A percentile compares a stretch with the other conserved stretches of the same genome.
Conservation (phyloP, 2,888 invertebrate genomes). For the Callimorpha dominula region DNA sequence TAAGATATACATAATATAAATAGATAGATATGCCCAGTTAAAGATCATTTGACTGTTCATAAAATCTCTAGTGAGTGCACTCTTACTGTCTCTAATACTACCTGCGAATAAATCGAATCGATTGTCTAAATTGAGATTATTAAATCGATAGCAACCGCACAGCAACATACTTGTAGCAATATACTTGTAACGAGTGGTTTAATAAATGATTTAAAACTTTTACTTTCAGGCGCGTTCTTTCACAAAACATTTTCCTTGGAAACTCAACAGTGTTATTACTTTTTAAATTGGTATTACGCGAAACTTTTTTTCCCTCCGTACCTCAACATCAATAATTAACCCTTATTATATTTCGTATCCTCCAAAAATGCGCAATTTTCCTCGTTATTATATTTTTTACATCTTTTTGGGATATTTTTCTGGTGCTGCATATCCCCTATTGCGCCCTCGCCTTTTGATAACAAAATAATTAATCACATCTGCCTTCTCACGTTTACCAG, state of each 20-base stretch:
- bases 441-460: conserved; percentile 16
- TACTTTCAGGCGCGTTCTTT: not conserved
- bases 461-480: conserved; percentile 34
- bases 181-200: not conserved
- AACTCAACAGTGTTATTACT: conserved; percentile 5
- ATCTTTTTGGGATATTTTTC: not conserved
- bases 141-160: too few species aligned
- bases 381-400: not conserved
- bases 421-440: not conserved
- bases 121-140: too few species aligned
- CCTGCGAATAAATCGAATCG: too few species aligned
- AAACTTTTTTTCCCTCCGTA: conserved; percentile 5
- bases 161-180: too few species aligned
- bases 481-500: conserved; percentile 16
- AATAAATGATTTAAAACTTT: not conserved
- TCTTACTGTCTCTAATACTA: too few species aligned
- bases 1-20: too few species aligned
- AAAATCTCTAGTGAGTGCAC: too few species aligned
- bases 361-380: conserved; percentile 3
- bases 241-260: not conserved
- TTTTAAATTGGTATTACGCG: conserved; percentile 14
- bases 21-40: too few species aligned
- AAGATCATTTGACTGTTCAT: too few species aligned
- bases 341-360: conserved; percentile 8
- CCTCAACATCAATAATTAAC: conserved; percentile 11